These are phyloP conservation scores for Calidris pygmaea DNA, from an alignment of 2,113 vertebrate species.

Conservation along the genomic window DNA sequence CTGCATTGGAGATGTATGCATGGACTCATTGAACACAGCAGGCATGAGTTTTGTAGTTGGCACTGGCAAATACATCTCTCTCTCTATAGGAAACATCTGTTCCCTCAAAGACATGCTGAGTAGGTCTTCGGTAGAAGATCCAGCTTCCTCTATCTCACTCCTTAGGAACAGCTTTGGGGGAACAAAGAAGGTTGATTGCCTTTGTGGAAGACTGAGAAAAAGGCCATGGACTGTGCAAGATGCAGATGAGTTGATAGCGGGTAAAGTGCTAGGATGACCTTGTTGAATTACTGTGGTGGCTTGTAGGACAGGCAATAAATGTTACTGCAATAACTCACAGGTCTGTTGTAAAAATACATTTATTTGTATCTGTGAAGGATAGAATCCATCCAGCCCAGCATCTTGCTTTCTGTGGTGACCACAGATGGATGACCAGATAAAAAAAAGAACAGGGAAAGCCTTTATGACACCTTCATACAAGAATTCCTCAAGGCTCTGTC, in stretches of 20 bases:
- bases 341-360: neutral
- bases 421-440: neutral
- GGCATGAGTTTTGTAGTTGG: neutral
- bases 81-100: neutral
- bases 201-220: neutral
- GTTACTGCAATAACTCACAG: neutral
- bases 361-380: neutral
- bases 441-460: neutral
- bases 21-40: neutral
- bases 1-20: neutral
- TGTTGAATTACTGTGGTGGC: neutral
- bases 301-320: neutral
- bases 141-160: neutral
- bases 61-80: neutral
- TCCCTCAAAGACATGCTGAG: neutral
- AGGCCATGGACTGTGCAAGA: neutral
- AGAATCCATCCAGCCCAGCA: neutral
- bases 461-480: neutral
- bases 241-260: neutral
- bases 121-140: neutral
- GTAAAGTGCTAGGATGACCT: neutral
- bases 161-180: neutral
- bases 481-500: neutral
- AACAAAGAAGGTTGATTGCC: neutral
- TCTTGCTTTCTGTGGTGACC: neutral